Conservation (phyloP, 2,797 vertebrate genomes). For the Phalloptychus januarius region DNA sequence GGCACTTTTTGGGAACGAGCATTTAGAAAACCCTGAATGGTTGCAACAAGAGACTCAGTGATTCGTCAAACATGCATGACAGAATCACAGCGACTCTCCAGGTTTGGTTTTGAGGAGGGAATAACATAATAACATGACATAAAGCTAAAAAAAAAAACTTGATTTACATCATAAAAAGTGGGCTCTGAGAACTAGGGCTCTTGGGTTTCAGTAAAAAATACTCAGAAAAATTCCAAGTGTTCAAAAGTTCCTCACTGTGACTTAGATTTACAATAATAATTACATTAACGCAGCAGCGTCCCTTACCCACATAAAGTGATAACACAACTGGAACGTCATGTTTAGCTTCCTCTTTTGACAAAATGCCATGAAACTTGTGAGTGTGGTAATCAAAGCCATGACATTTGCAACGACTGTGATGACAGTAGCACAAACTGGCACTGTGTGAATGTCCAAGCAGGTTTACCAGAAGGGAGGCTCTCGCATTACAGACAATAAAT, state of each 20-base stretch:
- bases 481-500: background rate
- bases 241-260: background rate
- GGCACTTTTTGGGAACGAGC: no score
- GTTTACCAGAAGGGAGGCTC: background rate
- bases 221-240: background rate
- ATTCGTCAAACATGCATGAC: no score
- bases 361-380: background rate
- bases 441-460: background rate
- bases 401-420: background rate
- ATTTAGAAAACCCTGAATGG: no score
- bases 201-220: background rate
- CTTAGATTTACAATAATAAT: background rate
- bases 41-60: no score
- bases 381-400: conserved; percentile 5
- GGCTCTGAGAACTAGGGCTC: background rate
- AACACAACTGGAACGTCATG: background rate
- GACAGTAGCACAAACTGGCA: background rate
- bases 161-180: background rate
- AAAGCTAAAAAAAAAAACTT: no score
- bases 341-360: conserved; percentile 34
- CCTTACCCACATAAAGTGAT: background rate
- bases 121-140: no score
- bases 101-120: no score
- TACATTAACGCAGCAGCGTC: background rate
- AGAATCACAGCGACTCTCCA: no score